Percentiles rank a stretch among this genome's conserved stretches.
Conservation (phyloP, 2,797 vertebrate genomes). For the Melanotaenia trifasciata region DNA sequence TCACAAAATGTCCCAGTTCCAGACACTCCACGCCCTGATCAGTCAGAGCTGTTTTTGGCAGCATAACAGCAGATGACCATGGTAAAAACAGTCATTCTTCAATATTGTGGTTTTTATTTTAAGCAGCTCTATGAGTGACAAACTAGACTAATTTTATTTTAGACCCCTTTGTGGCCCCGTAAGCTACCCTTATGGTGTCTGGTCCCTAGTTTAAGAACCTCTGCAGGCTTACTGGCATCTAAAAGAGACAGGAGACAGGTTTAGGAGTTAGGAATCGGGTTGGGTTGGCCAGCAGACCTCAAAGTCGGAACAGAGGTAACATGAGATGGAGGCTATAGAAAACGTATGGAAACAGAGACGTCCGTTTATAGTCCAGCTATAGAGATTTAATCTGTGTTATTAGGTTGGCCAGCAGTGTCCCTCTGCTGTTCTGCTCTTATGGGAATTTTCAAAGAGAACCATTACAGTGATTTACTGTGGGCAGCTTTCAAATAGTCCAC, state of each 20-base stretch:
- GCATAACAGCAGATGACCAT: background rate
- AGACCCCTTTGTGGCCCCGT: background rate
- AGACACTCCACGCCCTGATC: background rate
- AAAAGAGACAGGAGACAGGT: conserved; percentile 39
- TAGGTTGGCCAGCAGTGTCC: conserved; percentile 53
- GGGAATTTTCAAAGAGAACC: conserved; percentile 73
- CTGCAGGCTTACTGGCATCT: conserved; percentile 29
- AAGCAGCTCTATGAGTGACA: background rate
- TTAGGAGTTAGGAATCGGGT: conserved; percentile 55
- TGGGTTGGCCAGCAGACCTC: conserved; percentile 66
- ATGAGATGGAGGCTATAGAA: conserved; percentile 69
- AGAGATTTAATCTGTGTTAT: conserved; percentile 76
- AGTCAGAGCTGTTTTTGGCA: too few relatives aligned
- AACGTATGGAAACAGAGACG: conserved; percentile 66
- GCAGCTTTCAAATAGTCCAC: conserved; percentile 43
- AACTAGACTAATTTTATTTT: conserved; percentile 11
- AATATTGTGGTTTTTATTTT: background rate
- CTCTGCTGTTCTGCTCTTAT: conserved; percentile 59
- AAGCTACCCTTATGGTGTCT: conserved; percentile 3
- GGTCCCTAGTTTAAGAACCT: conserved; percentile 27
- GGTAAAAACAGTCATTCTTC: background rate
- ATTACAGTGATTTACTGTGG: conserved; percentile 75
- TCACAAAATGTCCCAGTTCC: background rate
- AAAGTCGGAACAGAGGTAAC: conserved; percentile 70
- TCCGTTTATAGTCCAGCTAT: conserved; percentile 67